Evolutionary conservation across 2,113 vertebrate genomes (phyloP).

Genomic region (Platysternon megacephalum): DNA sequence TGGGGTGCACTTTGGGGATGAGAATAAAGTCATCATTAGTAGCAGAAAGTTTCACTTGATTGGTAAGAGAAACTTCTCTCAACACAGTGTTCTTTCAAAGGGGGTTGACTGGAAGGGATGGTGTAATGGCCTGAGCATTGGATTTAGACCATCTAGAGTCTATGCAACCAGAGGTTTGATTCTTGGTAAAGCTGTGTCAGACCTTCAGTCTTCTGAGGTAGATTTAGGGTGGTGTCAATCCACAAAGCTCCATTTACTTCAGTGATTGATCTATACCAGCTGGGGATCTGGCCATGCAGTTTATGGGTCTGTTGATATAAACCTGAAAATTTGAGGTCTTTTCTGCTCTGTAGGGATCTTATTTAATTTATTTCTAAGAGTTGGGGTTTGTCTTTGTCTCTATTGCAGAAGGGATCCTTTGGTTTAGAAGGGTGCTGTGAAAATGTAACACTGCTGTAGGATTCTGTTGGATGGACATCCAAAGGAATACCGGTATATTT

Average conservation of each 20-base stretch:
- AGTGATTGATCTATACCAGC: neutral
- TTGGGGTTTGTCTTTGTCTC: neutral
- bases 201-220: neutral
- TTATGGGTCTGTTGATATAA: fast-evolving
- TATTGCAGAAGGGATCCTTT: neutral
- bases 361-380: neutral
- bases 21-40: neutral
- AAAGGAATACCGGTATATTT: fast-evolving
- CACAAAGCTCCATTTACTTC: neutral
- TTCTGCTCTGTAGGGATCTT: neutral
- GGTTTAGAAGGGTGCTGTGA: neutral
- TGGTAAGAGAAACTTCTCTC: conserved; percentile 4
- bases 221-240: neutral
- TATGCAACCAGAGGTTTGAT: neutral
- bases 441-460: neutral
- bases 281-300: neutral
- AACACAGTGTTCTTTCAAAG: neutral
- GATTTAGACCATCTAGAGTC: neutral
- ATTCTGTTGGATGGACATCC: neutral
- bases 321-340: neutral
- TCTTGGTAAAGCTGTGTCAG: neutral
- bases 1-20: conserved; percentile 18
- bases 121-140: neutral
- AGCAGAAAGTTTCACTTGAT: neutral
- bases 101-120: neutral